Conservation (phyloP, 1,140 invertebrate genomes). For the Meloidogyne chitwoodi region DNA sequence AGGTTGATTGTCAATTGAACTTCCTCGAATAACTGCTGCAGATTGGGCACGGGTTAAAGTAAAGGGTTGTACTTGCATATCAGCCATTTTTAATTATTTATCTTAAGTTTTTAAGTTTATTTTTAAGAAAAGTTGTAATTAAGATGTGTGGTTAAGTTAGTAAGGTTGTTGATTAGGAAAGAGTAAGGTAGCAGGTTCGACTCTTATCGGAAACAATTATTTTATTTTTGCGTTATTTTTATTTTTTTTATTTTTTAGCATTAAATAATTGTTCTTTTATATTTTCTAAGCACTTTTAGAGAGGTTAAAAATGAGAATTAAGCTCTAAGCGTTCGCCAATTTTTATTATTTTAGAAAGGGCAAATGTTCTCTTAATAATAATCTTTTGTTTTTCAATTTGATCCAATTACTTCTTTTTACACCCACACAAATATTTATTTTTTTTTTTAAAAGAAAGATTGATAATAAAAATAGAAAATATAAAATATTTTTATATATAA, state of each 20-base stretch:
- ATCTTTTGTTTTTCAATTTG: background rate
- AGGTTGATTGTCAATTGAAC: conserved; percentile 25
- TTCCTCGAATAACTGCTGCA: conserved; percentile 29
- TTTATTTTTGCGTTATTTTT: too few relatives aligned
- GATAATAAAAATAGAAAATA: too few relatives aligned
- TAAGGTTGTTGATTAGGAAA: too few relatives aligned
- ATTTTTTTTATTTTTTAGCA: background rate
- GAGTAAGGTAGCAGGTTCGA: too few relatives aligned
- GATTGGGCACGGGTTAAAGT: conserved; percentile 27
- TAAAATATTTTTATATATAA: too few relatives aligned
- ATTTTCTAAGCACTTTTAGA: background rate
- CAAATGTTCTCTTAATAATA: background rate
- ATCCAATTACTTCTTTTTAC: background rate
- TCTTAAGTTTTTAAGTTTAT: background rate
- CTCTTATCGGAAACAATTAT: too few relatives aligned
- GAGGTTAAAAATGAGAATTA: background rate
- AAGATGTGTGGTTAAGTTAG: too few relatives aligned
- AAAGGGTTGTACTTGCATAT: conserved; percentile 2
- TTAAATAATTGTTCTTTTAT: background rate
- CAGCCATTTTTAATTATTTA: conserved; percentile 13
- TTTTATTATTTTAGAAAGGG: background rate
- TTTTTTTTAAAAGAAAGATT: background rate
- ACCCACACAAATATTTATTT: background rate
- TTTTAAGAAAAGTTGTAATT: background rate
- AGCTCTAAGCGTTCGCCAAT: background rate